Conservation (phyloP, 1,140 invertebrate genomes). For the Mamestra configurata region DNA sequence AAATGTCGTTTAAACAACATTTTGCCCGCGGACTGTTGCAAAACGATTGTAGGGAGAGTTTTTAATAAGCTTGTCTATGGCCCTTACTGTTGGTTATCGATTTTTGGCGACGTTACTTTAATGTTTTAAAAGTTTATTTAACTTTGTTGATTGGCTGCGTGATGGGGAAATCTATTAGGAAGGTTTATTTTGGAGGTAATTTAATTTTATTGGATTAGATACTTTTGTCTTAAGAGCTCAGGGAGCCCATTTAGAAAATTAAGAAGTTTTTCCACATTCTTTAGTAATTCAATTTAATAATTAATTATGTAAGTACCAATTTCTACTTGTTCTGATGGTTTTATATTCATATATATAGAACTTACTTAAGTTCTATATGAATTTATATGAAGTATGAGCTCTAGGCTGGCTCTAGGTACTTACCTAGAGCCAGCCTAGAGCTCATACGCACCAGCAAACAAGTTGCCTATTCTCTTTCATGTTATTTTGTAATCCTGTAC, state of each 20-base stretch:
- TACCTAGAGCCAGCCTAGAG: too few species aligned
- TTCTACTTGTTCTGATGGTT: too few species aligned
- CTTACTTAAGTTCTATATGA: too few species aligned
- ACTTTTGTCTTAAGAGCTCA: background rate
- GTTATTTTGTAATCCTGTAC: too few species aligned
- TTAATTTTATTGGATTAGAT: background rate
- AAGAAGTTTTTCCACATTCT: background rate
- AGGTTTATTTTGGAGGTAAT: background rate
- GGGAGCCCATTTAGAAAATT: background rate
- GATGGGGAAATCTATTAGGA: background rate
- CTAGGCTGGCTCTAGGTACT: too few species aligned
- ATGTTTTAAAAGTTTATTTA: constrained; percentile 24
- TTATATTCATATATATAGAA: too few species aligned
- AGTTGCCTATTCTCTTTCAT: too few species aligned
- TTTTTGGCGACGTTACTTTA: background rate
- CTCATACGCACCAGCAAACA: too few species aligned
- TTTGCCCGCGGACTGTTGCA: constrained; percentile 10
- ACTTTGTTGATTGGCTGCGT: constrained; percentile 8
- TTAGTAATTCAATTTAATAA: too few species aligned
- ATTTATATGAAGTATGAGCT: too few species aligned
- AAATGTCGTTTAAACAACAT: constrained; percentile 39
- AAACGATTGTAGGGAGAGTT: constrained; percentile 20
- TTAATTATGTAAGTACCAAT: too few species aligned
- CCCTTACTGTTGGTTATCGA: constrained; percentile 31
- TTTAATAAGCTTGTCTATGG: constrained; percentile 43